Conservation (phyloP, 2,888 invertebrate genomes). For the Dryocosmus kuriphilus region DNA sequence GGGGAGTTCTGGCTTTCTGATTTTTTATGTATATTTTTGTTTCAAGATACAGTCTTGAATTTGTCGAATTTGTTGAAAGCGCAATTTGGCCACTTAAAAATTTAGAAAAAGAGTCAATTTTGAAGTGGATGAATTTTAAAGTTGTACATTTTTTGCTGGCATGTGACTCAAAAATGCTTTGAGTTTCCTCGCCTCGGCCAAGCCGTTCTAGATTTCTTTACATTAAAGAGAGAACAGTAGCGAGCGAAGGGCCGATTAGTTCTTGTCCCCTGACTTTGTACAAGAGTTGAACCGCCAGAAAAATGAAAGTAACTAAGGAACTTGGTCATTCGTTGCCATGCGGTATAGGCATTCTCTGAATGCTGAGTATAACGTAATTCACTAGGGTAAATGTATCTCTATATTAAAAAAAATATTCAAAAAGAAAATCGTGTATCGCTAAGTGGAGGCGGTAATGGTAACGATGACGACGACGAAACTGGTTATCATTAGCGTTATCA, state of each 20-base stretch:
- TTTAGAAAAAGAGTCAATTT: not conserved
- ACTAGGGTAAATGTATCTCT: constrained; percentile 67
- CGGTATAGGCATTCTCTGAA: constrained; percentile 73
- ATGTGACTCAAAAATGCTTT: not conserved
- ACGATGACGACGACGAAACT: constrained; percentile 59
- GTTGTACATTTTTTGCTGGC: not conserved
- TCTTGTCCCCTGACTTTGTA: constrained; percentile 64
- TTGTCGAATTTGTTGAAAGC: not conserved
- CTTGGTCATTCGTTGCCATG: constrained; percentile 74
- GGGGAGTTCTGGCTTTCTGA: not conserved
- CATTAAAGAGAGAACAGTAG: constrained; percentile 57
- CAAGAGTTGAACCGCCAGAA: constrained; percentile 72
- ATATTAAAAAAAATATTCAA: constrained; percentile 55
- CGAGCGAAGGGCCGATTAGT: constrained; percentile 51
- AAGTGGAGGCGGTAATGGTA: constrained; percentile 63
- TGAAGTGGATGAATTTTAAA: not conserved
- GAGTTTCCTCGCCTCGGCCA: constrained; percentile 26
- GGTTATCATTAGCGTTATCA: constrained; percentile 56
- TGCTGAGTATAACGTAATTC: constrained; percentile 70
- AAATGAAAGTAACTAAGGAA: constrained; percentile 75
- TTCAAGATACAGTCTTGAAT: not conserved
- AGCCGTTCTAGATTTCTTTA: constrained; percentile 52
- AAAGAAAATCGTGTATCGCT: constrained; percentile 54
- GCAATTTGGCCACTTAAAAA: not conserved
- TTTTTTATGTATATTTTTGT: not conserved